Evolutionary conservation across 2,113 vertebrate genomes (phyloP), one percentile per base, ranked within the genome.

Genomic region (Lycocorax pyrrhopterus): DNA sequence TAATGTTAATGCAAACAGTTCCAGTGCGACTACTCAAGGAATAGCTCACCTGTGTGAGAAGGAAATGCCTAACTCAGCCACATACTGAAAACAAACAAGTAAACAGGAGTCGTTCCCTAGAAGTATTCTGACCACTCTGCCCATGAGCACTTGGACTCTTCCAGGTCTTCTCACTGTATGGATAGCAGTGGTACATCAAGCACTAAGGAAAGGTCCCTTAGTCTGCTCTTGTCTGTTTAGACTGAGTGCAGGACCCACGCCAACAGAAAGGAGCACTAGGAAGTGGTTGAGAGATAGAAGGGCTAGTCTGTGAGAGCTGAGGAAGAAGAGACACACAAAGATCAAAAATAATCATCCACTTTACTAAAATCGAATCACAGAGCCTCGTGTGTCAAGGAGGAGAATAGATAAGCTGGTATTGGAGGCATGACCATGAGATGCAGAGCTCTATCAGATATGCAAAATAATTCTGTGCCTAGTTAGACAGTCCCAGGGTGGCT

Each of bases 231-330:
- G 21, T 35, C 39, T 75, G 33, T 87, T 71, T 60, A 29, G 6
- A 43, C 2, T 17, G 37, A 52, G 30, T 3, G 1, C 26, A 75
- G n/a, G 39, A 84, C 13, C 6, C 9, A 37, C 0, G 1, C 3
- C 55, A 17, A 56, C 51, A 16, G 23, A 43, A 72, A 81, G 8
- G 22, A 32, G 3, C 10, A 7, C 13, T 19, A 52, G 73, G 62
- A 74, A 59, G 10, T 18, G 29, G 12, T 14, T 67, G 37, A 76
- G n/a, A 80, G 8, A 14, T 43, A 44, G 12, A 32, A 68, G 27
- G 12, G 8, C 4, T 79, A 52, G 19, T 14, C 35, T 88, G 49
- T 14, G 16, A 76, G 21, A 52, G 1, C 33, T 60, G 58, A 87
- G 23, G 13, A 46, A 71, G 62, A 13, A 75, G 23, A 83, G 4